Conservation (phyloP, 2,113 vertebrate genomes). For the Salvelinus fontinalis region DNA sequence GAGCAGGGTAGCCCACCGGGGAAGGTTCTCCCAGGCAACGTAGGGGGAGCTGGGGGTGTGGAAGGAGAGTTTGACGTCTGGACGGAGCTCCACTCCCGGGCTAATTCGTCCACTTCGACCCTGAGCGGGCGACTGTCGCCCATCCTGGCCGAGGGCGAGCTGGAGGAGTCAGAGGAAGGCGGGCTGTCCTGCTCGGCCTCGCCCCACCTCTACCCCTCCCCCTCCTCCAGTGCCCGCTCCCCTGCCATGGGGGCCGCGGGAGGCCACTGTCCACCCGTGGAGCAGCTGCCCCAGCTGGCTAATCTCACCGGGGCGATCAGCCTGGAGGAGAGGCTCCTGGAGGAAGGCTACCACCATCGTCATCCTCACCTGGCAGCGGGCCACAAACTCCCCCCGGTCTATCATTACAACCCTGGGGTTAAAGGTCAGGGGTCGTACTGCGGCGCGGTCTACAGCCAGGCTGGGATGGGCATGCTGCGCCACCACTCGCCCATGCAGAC, state of each 20-base stretch:
- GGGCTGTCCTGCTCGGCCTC: conserved; percentile 83
- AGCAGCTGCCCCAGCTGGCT: conserved; percentile 89
- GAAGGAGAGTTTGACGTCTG: conserved; percentile 93
- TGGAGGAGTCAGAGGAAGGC: conserved; percentile 87
- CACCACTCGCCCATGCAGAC: conserved; percentile 96
- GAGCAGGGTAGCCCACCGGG: conserved; percentile 75
- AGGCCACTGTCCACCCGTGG: conserved; percentile 83
- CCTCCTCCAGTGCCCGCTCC: conserved; percentile 89
- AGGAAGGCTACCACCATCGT: conserved; percentile 71
- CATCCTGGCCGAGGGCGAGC: conserved; percentile 84
- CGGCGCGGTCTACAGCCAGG: conserved; percentile 79
- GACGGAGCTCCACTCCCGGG: conserved; percentile 91
- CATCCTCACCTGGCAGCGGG: conserved; percentile 64
- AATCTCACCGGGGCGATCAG: conserved; percentile 90
- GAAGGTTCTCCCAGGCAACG: conserved; percentile 64
- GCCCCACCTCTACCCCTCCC: conserved; percentile 92
- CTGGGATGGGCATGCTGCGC: conserved; percentile 82
- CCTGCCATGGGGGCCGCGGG: conserved; percentile 81
- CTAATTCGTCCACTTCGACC: conserved; percentile 83
- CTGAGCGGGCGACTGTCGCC: conserved; percentile 85
- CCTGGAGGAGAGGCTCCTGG: conserved; percentile 81
- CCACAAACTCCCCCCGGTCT: conserved; percentile 72
- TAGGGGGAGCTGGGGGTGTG: conserved; percentile 51
- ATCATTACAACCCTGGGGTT: conserved; percentile 77
- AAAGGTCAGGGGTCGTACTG: conserved; percentile 82